A percentile compares a stretch with the other conserved stretches of the same genome.
Evolutionary conservation across 2,113 vertebrate genomes (phyloP).

Genomic region (Agelaius phoeniceus): DNA sequence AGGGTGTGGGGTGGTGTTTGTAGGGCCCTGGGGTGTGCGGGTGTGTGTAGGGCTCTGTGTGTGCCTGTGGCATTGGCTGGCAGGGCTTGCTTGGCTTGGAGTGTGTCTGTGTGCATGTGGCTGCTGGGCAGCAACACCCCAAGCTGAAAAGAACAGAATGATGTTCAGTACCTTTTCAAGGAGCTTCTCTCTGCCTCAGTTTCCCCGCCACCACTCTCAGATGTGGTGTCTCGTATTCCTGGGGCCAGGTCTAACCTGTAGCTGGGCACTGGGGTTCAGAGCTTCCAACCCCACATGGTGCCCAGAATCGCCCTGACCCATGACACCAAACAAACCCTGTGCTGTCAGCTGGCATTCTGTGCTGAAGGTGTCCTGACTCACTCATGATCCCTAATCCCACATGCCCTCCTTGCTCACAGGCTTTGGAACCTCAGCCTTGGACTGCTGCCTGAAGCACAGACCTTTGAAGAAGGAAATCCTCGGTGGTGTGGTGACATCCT

Average conservation of each 20-base stretch:
- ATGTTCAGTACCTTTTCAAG: rapidly evolving
- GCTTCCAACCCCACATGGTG: rapidly evolving
- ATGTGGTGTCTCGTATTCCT: not conserved
- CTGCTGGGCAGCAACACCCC: not conserved
- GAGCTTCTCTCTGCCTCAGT: not conserved
- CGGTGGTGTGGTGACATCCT: not conserved
- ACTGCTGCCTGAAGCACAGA: constrained; percentile 73
- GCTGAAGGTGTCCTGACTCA: not conserved
- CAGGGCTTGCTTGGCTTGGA: not conserved
- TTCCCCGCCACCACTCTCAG: not conserved
- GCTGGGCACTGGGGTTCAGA: not conserved
- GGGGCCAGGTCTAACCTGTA: not conserved
- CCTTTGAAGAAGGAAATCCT: not conserved
- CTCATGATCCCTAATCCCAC: not conserved
- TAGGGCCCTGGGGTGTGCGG: rapidly evolving
- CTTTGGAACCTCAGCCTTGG: constrained; percentile 32
- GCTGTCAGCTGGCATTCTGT: rapidly evolving
- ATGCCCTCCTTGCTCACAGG: not conserved
- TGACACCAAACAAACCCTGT: not conserved
- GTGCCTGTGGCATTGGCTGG: rapidly evolving
- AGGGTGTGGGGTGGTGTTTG: not conserved
- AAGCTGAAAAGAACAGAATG: rapidly evolving
- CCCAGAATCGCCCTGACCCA: rapidly evolving
- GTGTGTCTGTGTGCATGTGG: too few relatives aligned
- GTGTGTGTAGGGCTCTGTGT: too few relatives aligned